Base-by-base conservation (phyloP, 53 echinoderm and acorn worm genomes). In the Glandiceps talaboti region DNA sequence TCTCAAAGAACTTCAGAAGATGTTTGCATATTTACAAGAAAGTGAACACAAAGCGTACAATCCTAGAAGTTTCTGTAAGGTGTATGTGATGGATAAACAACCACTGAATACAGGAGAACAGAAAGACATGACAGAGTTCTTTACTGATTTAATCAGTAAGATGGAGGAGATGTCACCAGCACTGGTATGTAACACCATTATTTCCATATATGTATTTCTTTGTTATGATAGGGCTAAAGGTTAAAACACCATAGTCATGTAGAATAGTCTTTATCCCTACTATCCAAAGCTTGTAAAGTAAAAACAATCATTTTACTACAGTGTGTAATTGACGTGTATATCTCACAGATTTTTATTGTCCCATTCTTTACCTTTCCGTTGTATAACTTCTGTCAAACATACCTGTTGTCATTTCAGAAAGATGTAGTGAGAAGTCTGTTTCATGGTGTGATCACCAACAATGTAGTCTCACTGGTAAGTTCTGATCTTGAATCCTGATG, bases 81-180 rank as follows among this genome's bases (percentile, higher is more conserved):
- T 93, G 10, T 93, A 93, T 82, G 90, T 89, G 64, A 93, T 93
- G 93, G 93, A 93, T 82, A 93, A 93, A 75, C 93, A 93, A 77
- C 93, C 93, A 0, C 84, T 93, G 1, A 93, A 93, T 76, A 93
- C 93, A 0, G 93, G 89, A 0, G 93, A 93, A 33, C 93, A 93
- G 88, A 93, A 90, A 74, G 93, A 93, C 33, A 93, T 93, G 93
- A 93, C 93, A 0, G 93, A 93, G 82, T 93, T 93, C 86, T 93
- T 93, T 81, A 93, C 93, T 25, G 93, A 93, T 33, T 86, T 93
- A 74, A 93, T 93, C 84, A 93, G 93, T 77, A 93, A 93, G 88
- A 93, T 93, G 93, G 93, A 93, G 75, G 93, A 93, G 80, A 93
- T 93, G 88, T 90, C 93, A 0, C 93, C 93, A 14, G 85, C 82